Conservation (phyloP, 2,113 vertebrate genomes). For the Capra hircus region DNA sequence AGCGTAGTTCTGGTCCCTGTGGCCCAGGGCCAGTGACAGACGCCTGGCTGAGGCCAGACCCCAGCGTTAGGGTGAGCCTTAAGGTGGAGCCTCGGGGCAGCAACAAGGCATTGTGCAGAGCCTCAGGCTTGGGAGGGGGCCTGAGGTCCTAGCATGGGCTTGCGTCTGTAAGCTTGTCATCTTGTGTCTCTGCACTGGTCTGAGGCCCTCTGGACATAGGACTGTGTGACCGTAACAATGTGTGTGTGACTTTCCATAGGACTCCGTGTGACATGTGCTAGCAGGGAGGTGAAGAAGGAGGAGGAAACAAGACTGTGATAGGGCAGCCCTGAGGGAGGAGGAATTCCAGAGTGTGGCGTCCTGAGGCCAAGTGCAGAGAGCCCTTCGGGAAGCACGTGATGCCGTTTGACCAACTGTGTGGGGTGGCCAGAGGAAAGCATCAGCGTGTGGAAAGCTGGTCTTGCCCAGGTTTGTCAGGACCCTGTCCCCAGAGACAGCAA, state of each 20-base stretch:
- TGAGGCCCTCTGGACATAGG: background rate
- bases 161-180: background rate
- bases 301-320: background rate
- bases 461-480: background rate
- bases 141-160: background rate
- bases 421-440: background rate
- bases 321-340: background rate
- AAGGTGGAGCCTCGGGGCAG: too few relatives aligned
- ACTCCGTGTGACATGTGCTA: background rate
- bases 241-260: background rate
- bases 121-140: background rate
- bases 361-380: background rate
- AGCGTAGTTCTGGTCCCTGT: background rate
- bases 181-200: background rate
- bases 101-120: background rate
- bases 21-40: background rate
- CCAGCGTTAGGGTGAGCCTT: background rate
- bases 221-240: too few relatives aligned
- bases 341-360: background rate
- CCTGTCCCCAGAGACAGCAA: background rate
- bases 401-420: fast-evolving
- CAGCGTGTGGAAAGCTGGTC: background rate
- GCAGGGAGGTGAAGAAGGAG: background rate
- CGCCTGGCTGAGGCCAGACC: background rate
- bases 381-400: background rate